Base-by-base conservation (phyloP, 1,140 invertebrate genomes). In the Cotesia typhae region DNA sequence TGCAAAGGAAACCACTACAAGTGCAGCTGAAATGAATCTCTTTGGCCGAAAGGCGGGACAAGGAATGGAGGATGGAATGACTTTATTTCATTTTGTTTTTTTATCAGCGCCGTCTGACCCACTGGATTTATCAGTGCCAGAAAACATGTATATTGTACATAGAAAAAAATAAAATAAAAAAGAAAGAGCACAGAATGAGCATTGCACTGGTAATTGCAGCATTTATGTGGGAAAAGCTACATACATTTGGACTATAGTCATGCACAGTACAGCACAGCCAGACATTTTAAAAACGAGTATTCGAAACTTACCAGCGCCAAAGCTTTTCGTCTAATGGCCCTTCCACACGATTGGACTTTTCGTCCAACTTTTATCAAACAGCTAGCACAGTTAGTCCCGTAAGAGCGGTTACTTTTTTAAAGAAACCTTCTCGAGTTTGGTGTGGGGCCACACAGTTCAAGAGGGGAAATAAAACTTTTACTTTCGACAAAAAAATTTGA, bases 281-380 rank as follows among this genome's bases (percentile, higher is more conserved):
- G 35, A 38, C 61, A 41, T 64, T 64, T 64, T 64, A 38, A 64
- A 64, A 64, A 64, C 10, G 10, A 64, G 36, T 37, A 64, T 64
- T 64, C 12, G 6, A 64, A 64, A 64, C 20, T 64, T 47, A 47
- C 6, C 41, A 47, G 10, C 41, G 41, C 41, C 10, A 47, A 28
- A 70, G 70, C 67, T 72, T 70, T 47, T 10, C 55, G 55, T 67
- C 67, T 75, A 75, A 75, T 71, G 64, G 68, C 71, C 68, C 72
- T 72, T 75, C 68, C 70, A 73, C 71, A 68, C 64, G 67, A 53
- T 47, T 63, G 55, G 72, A 75, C 71, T 75, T 75, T 75, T 71
- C 71, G 66, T 73, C 68, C 64, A 75, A 75, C 68, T 75, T 75
- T 75, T 75, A 75, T 75, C 74, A 59, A 41, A 36, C 37, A n/a